Percentiles rank a stretch among this genome's conserved stretches.
These are phyloP conservation scores for Scomber scombrus DNA, from an alignment of 2,113 vertebrate species.

Conservation along the genomic window DNA sequence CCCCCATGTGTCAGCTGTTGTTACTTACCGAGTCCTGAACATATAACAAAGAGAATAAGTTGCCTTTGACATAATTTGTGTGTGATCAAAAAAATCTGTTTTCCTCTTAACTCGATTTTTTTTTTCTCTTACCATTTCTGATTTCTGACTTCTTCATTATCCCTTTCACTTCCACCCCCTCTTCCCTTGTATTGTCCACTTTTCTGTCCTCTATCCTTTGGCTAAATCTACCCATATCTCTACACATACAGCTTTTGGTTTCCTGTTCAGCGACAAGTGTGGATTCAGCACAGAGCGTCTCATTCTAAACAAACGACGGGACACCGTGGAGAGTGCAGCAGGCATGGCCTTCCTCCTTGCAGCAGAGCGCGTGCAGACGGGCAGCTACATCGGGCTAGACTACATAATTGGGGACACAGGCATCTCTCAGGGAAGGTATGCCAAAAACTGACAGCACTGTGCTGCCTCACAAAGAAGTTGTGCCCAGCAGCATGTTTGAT, in stretches of 20 bases:
- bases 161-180: neutral
- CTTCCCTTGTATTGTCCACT: neutral
- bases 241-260: constrained; percentile 88
- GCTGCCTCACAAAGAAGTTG: no score
- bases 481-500: no score
- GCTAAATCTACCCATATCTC: neutral
- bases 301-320: constrained; percentile 87
- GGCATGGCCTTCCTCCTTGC: constrained; percentile 90
- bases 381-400: constrained; percentile 91
- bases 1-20: constrained; percentile 67
- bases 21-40: neutral
- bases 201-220: neutral
- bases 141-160: neutral
- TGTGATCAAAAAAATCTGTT: neutral
- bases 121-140: neutral
- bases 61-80: neutral
- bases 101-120: neutral
- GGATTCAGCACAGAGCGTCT: constrained; percentile 93
- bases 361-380: constrained; percentile 92
- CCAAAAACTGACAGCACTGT: neutral
- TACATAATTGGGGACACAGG: constrained; percentile 95
- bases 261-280: constrained; percentile 96
- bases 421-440: constrained; percentile 90
- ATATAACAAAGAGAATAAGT: neutral
- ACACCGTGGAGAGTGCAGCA: constrained; percentile 92